Evolutionary conservation across 2,113 vertebrate species (phyloP), one percentile per base, ranked within the genome.

Genomic region (Pontoporia blainvillei): DNA sequence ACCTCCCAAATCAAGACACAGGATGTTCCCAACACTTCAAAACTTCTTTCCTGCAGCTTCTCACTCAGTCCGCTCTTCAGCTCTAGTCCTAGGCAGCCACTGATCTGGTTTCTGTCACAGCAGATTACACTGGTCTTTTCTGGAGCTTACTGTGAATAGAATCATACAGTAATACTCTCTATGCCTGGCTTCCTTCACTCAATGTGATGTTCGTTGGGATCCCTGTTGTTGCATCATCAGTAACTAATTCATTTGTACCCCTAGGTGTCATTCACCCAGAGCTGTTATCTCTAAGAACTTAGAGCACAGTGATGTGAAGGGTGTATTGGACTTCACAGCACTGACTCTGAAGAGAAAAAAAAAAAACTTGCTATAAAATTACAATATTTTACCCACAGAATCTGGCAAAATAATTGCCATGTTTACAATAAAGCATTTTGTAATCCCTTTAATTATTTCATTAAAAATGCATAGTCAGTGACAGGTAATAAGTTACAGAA

Each of bases 331-430:
- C 34, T 86, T 79, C 10, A 85, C 14, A 76, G n/a, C 34, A 92
- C 2, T 46, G 17, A 86, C 52, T 92, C 39, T 81, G 29, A 92
- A 44, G 10, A 44, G 23, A 73, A 64, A 34, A 39, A 64, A 34
- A 39, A 44, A 90, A 67, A 67, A 59, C 3, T 49, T 49, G 9
- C 15, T 36, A 29, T 46, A 86, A 91, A 88, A 66, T 57, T 85
- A 73, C 5, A 73, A 27, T 59, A 96, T 69, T 92, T 95, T 46
- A 81, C 21, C 18, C 34, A 84, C 13, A 92, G 39, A 84, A 97
- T 64, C 21, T 69, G 54, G 3, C 12, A 90, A 78, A 86, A 72
- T 39, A 78, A 66, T 25, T 59, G 82, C 14, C 31, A 79, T 83
- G 23, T 34, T 86, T 67, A 85, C 25, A 91, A 85, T 76, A 36